Evolutionary conservation across 2,797 vertebrate genomes (phyloP), one percentile per base, ranked within the genome.

Genomic region (Liparis tanakae): DNA sequence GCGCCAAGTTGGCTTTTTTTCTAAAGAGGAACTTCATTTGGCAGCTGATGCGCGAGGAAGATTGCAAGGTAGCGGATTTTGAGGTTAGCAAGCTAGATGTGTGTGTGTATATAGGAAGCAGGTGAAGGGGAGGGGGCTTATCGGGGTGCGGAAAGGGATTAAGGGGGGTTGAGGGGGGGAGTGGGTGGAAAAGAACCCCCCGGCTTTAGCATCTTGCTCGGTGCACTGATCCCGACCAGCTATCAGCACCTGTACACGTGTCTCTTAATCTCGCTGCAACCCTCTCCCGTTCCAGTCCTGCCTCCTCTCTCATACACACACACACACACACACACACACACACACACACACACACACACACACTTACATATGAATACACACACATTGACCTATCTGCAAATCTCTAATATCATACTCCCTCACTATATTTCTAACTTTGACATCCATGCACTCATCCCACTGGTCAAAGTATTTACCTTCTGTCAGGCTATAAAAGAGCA

Each of bases 21-120:
- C 85, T 91, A 91, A 92, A 90, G 88, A 92, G 95, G 96, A 97
- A 96, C 96, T 97, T 98, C 96, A 97, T 97, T 97, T 98, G 96
- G 95, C 95, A 95, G 93, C 95, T 96, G 96, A 98, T 97, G 96
- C 94, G 87, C 96, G 92, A 94, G 96, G 50, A 13, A 97, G 96
- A 98, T 96, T 96, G 96, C 94, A 94, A 75, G 67, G 89, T 71
- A 86, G 80, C 74, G 13, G 85, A 85, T 86, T 90, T 84, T 78
- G 82, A 87, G 46, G 18, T 33, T 57, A 46, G 44, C 17, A n/a
- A 46, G 82, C 87, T 82, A 69, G 39, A 66, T 70, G 72, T 80
- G 60, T 74, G 60, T 74, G 48, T 63, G 48, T 63, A 30, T 80
- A 56, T 78, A 25, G 20, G n/a, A 22, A 20, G 68, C 56, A 20